Base-by-base conservation (phyloP, 2,888 invertebrate species). In the Agonum fuliginosum region DNA sequence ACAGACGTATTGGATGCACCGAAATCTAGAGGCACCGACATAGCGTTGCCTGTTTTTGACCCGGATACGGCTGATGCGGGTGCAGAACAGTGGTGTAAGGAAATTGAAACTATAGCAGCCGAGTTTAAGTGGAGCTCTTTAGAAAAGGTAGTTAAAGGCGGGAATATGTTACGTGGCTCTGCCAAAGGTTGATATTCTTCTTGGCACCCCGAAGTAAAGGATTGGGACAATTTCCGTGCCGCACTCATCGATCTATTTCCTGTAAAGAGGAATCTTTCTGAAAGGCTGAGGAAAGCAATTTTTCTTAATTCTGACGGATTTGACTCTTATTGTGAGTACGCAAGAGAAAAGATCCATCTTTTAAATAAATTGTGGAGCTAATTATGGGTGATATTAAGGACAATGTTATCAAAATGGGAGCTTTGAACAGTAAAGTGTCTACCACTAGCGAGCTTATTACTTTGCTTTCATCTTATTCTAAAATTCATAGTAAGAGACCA, bases 71-170 rank as follows among this genome's bases (percentile, higher is more conserved):
- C 12, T 1, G 51, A 51, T 51, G 20, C 19, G 2, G 51, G 51
- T 14, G 51, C 51, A 51, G 51, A 51, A 51, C 20, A 22, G 20
- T 51, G 51, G 51, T 51, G 51, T 4, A 51, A 4, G 1, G 70
- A 34, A 41, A 69, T 43, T 22, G 70, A 69, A 1, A 10, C 3
- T n/a, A 69, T 69, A 19, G 70, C 12, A 1, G 1, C 20, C 8
- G 70, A 69, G 17, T 69, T 69, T 41, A 69, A 69, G 1, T 69
- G 70, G 70, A 69, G 4, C n/a, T n/a, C 20, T 14, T 37, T 34
- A 3, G 20, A 43, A 43, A 69, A 41, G 70, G 70, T 41, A 6
- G 14, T 1, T 41, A 1, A 41, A 6, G 12, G n/a, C n/a, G 41
- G 41, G 12, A n/a, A n/a, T 1, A 41, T 41, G n/a, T n/a, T 41